Evolutionary conservation across 2,888 invertebrate species (phyloP).

Genomic region (Ormyrus labotus): DNA sequence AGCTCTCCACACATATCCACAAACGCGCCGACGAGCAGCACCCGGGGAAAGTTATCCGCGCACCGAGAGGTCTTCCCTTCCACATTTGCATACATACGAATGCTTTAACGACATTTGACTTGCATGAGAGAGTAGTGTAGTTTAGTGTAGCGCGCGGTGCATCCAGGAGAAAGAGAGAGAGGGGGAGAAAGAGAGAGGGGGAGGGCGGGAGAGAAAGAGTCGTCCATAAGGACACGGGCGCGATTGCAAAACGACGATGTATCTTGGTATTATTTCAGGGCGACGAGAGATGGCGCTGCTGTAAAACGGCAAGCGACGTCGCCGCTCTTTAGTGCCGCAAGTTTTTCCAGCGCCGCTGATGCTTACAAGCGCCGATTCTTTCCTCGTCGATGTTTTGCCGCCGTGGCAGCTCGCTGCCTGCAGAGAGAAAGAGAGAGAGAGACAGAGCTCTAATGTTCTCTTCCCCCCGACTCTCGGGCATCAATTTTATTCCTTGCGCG

Average conservation of each 20-base stretch:
- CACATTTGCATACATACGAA: slow-evolving; percentile 57
- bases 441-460: slow-evolving; percentile 17
- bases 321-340: slow-evolving; percentile 28
- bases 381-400: neutral
- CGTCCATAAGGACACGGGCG: slow-evolving; percentile 17
- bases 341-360: slow-evolving; percentile 14
- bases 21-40: too few relatives aligned
- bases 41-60: slow-evolving; percentile 37
- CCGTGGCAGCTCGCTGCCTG: too few relatives aligned
- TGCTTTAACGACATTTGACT: slow-evolving; percentile 56
- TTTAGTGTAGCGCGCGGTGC: neutral
- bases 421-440: too few relatives aligned
- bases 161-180: neutral
- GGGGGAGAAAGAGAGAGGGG: neutral
- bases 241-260: slow-evolving; percentile 45
- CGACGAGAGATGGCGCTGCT: neutral
- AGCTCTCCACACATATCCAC: too few relatives aligned
- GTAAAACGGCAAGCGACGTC: slow-evolving; percentile 32
- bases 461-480: slow-evolving; percentile 9
- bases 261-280: slow-evolving; percentile 18
- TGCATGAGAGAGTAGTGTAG: slow-evolving; percentile 48
- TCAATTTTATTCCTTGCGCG: slow-evolving; percentile 44
- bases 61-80: slow-evolving; percentile 43
- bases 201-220: neutral
- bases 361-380: slow-evolving; percentile 5